These are phyloP conservation scores for Enteromius treurensis DNA, from an alignment of 2,797 vertebrate species.

Conservation along the genomic window DNA sequence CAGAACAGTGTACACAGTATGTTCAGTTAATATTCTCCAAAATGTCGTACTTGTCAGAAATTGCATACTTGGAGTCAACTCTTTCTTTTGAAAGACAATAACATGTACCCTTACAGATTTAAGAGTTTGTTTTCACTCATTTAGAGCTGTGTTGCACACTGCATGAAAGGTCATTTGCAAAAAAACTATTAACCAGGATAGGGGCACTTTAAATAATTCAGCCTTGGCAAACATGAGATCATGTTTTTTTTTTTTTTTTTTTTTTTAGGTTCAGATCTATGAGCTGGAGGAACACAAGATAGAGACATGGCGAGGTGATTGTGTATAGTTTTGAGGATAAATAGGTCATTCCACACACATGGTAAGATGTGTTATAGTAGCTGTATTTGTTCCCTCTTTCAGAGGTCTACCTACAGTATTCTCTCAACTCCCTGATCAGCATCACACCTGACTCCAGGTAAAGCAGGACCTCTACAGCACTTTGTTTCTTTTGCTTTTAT, in stretches of 20 bases:
- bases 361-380: background rate
- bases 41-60: too few species aligned
- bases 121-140: too few species aligned
- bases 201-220: background rate
- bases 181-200: too few species aligned
- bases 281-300: slow-evolving; percentile 97
- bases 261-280: slow-evolving; percentile 92
- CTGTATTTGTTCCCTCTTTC: slow-evolving; percentile 52
- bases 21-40: too few species aligned
- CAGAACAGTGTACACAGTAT: too few species aligned
- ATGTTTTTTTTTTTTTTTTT: slow-evolving; percentile 56
- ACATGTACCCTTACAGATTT: too few species aligned
- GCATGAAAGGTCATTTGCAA: too few species aligned
- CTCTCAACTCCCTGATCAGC: slow-evolving; percentile 93
- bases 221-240: background rate
- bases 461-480: slow-evolving; percentile 33
- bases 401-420: slow-evolving; percentile 96
- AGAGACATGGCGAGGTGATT: slow-evolving; percentile 94
- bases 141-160: too few species aligned
- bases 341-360: background rate
- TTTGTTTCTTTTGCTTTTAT: slow-evolving; percentile 10
- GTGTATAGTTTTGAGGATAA: slow-evolving; percentile 20
- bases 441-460: slow-evolving; percentile 97
- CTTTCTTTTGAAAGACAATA: too few species aligned
- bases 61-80: too few species aligned